These are phyloP conservation scores for Aleiodes leptofemur DNA, from an alignment of 2,888 invertebrate species.

Conservation along the genomic window DNA sequence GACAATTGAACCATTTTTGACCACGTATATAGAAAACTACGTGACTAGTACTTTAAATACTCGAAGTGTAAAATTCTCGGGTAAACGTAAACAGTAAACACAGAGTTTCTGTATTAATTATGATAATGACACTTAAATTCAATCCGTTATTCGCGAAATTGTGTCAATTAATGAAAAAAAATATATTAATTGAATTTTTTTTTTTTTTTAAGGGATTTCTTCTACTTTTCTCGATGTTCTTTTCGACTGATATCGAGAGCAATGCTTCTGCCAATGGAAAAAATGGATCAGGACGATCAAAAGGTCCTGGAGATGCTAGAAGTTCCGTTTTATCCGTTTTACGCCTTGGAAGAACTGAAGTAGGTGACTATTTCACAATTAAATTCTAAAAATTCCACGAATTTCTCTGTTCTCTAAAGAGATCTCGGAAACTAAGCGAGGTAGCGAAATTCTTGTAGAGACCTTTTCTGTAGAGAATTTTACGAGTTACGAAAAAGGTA, in stretches of 20 bases:
- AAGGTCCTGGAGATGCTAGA: constrained; percentile 63
- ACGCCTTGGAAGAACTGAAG: constrained; percentile 70
- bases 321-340: constrained; percentile 68
- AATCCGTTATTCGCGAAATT: neutral
- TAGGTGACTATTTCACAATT: constrained; percentile 53
- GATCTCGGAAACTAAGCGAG: too few species aligned
- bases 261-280: constrained; percentile 64
- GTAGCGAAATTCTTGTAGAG: too few species aligned
- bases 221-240: constrained; percentile 34
- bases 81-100: constrained; percentile 5
- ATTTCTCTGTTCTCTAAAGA: too few species aligned
- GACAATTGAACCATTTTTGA: too few species aligned
- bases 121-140: constrained; percentile 9
- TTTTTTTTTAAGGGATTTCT: constrained; percentile 27
- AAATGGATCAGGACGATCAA: constrained; percentile 57
- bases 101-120: neutral
- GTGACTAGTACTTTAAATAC: too few species aligned
- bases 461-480: too few species aligned
- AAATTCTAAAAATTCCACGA: neutral
- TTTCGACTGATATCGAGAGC: constrained; percentile 62
- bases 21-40: too few species aligned
- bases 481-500: too few species aligned
- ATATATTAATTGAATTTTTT: constrained; percentile 55
- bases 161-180: constrained; percentile 54
- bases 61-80: too few species aligned